These are phyloP conservation scores for Aplysina aerophoba DNA, from an alignment of 37 sponge, comb jelly and placozoan species.

Conservation along the genomic window DNA sequence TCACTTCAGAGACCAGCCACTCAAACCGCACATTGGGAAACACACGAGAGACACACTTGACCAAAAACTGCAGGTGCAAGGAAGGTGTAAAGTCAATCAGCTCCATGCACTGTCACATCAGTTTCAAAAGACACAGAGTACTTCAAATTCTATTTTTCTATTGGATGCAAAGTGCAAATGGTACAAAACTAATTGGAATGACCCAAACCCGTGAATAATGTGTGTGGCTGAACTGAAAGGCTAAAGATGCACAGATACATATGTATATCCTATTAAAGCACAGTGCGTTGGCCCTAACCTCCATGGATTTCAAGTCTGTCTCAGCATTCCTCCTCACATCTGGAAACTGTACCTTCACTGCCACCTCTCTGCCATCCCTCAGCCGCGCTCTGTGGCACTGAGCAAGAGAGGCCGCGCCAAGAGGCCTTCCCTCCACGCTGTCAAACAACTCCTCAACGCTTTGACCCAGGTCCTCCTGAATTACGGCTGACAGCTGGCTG, in stretches of 20 bases:
- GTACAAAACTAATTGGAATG: neutral
- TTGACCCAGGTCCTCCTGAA: constrained; percentile 73
- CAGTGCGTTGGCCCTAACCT: too few species aligned
- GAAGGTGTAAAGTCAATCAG: neutral
- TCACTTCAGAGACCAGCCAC: constrained; percentile 82
- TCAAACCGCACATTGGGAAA: constrained; percentile 89
- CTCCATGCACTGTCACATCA: neutral
- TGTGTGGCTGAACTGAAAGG: neutral
- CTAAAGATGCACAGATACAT: neutral
- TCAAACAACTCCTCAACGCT: constrained; percentile 75
- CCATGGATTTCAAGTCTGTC: constrained; percentile 81
- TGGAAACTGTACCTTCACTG: constrained; percentile 93
- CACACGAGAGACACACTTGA: constrained; percentile 58
- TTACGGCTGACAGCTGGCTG: constrained; percentile 56
- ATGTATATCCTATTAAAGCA: neutral
- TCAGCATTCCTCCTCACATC: constrained; percentile 79
- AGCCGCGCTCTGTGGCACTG: constrained; percentile 85
- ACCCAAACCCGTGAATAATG: neutral
- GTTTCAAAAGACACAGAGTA: neutral
- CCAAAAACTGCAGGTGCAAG: constrained; percentile 67
- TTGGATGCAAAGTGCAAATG: neutral
- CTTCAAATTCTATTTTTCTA: neutral
- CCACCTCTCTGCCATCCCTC: constrained; percentile 72
- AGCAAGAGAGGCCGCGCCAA: constrained; percentile 89
- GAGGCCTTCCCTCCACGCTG: constrained; percentile 60